Percentiles rank a stretch among this genome's conserved stretches.
Evolutionary conservation across 2,113 vertebrate species (phyloP).

Genomic region (Saimiri boliviensis): DNA sequence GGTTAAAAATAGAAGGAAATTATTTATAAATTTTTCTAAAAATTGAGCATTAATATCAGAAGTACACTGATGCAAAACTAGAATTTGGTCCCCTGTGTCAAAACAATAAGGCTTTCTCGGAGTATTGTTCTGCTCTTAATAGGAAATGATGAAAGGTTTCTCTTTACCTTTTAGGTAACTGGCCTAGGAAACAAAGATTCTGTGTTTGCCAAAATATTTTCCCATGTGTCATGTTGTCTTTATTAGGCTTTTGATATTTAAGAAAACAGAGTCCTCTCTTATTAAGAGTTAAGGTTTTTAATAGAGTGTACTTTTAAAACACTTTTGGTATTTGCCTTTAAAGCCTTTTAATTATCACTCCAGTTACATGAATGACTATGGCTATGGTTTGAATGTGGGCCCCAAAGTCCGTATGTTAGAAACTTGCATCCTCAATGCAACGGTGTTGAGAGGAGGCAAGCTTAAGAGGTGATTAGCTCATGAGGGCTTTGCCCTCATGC

Average conservation of each 20-base stretch:
- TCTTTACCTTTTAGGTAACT: background rate
- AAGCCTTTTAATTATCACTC: background rate
- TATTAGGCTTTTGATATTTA: background rate
- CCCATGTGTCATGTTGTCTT: background rate
- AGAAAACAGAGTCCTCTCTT: background rate
- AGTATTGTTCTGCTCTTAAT: background rate
- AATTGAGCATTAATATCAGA: background rate
- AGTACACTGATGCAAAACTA: background rate
- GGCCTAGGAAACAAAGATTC: background rate
- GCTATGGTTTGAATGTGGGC: background rate
- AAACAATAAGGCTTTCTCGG: background rate
- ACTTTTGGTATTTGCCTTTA: background rate
- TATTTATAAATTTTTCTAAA: background rate
- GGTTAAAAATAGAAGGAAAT: background rate
- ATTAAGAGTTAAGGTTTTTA: background rate
- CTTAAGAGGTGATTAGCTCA: background rate
- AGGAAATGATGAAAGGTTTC: background rate
- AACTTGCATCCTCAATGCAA: background rate
- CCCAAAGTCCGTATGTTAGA: background rate
- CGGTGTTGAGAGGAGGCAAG: background rate
- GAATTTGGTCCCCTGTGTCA: background rate
- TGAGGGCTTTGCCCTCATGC: background rate
- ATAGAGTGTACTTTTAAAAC: no score
- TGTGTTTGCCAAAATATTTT: background rate
- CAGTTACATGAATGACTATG: background rate